Conservation (phyloP, 2,888 invertebrate genomes). For the Drosophila histrio region DNA sequence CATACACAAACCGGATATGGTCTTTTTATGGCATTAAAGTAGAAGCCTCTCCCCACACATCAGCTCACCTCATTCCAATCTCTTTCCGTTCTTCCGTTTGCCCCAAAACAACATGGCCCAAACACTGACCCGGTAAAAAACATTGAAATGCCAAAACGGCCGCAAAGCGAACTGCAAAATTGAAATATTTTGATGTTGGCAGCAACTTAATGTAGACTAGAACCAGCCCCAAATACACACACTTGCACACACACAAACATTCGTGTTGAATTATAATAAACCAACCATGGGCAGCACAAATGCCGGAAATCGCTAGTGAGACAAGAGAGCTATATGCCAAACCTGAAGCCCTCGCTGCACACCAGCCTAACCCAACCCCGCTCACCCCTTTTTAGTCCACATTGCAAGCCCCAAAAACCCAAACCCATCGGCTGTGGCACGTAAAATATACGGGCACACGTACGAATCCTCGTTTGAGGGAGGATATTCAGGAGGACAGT, state of each 20-base stretch:
- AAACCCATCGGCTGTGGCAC: conserved; percentile 44
- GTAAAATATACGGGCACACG: conserved; percentile 71
- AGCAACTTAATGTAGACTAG: conserved; percentile 57
- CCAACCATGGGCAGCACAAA: conserved; percentile 71
- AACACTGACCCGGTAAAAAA: conserved; percentile 41
- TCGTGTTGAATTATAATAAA: conserved; percentile 77
- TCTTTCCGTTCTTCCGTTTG: neutral
- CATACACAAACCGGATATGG: conserved; percentile 63
- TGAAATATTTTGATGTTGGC: conserved; percentile 75
- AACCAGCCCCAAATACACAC: conserved; percentile 32
- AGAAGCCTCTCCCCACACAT: neutral
- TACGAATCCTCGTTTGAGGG: conserved; percentile 34
- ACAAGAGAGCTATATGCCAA: conserved; percentile 16
- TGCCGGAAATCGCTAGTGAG: conserved; percentile 76
- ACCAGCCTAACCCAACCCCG: neutral
- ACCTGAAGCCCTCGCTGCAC: conserved; percentile 10
- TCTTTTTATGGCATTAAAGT: conserved; percentile 62
- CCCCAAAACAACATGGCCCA: conserved; percentile 12
- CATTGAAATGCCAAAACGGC: conserved; percentile 67
- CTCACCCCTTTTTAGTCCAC: neutral
- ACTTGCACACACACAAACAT: conserved; percentile 29
- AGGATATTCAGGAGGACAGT: neutral
- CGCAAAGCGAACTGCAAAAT: conserved; percentile 75
- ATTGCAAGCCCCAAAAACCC: neutral
- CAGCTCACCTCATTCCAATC: neutral